These are phyloP conservation scores for Nomada hirtipes DNA, from an alignment of 2,888 invertebrate species.

Conservation along the genomic window DNA sequence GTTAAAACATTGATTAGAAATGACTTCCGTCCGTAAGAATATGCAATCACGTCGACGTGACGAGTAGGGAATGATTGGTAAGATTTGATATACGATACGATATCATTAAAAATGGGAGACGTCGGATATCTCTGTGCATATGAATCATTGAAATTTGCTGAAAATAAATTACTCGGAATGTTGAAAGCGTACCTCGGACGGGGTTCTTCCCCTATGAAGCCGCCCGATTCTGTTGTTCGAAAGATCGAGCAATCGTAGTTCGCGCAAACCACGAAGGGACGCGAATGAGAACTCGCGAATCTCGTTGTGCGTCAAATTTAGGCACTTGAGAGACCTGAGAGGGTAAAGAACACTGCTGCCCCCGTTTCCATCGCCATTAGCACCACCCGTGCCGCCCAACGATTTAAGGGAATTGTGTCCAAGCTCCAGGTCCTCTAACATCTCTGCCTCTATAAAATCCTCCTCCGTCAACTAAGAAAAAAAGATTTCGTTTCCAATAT, in stretches of 20 bases:
- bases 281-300: slow-evolving; percentile 92
- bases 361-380: slow-evolving; percentile 74
- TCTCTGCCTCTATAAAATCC: slow-evolving; percentile 90
- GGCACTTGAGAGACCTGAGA: slow-evolving; percentile 88
- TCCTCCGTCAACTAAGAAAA: slow-evolving; percentile 88
- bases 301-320: slow-evolving; percentile 91
- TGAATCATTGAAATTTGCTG: not conserved
- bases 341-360: slow-evolving; percentile 89
- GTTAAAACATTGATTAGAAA: too few relatives aligned
- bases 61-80: too few relatives aligned
- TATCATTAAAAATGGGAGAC: too few relatives aligned
- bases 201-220: slow-evolving; percentile 77
- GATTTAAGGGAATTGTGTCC: slow-evolving; percentile 90
- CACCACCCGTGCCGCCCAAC: slow-evolving; percentile 82
- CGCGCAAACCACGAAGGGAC: slow-evolving; percentile 90
- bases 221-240: slow-evolving; percentile 91
- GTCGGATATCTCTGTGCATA: too few relatives aligned
- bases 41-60: too few relatives aligned
- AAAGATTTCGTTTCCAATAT: slow-evolving; percentile 19
- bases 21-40: too few relatives aligned
- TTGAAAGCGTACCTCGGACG: slow-evolving; percentile 77
- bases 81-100: too few relatives aligned
- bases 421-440: slow-evolving; percentile 89
- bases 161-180: not conserved
- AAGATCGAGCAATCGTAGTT: slow-evolving; percentile 90